A percentile compares a stretch with the other conserved stretches of the same genome.
phyloP scores from a whole-genome alignment of 2,888 invertebrate genomes.

The Microdon myrmicae region DNA sequence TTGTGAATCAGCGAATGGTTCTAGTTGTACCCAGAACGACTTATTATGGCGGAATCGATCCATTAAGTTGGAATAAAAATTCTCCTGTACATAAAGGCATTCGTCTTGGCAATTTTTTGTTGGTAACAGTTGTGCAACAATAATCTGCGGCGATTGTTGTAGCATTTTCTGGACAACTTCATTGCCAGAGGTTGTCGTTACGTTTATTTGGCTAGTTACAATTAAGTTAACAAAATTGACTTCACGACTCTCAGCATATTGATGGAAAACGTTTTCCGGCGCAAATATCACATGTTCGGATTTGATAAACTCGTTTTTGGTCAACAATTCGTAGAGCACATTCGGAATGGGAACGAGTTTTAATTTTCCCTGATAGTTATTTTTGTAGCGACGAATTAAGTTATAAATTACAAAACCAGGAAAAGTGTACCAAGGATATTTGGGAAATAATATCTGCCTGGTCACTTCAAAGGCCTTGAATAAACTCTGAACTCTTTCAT shows the following conservation, averaged over 20 bases:
- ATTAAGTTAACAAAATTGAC: slow-evolving; percentile 64
- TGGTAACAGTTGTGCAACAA: slow-evolving; percentile 62
- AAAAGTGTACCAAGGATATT: slow-evolving; percentile 62
- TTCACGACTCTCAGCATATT: slow-evolving; percentile 59
- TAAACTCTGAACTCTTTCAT: no score
- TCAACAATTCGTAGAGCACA: slow-evolving; percentile 62
- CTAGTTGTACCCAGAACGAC: slow-evolving; percentile 60
- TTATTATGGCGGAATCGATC: slow-evolving; percentile 59
- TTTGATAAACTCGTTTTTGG: slow-evolving; percentile 63
- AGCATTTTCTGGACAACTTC: slow-evolving; percentile 61
- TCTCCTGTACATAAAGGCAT: slow-evolving; percentile 65
- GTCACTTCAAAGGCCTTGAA: no score
- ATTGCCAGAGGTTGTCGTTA: slow-evolving; percentile 39
- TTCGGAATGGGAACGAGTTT: slow-evolving; percentile 64
- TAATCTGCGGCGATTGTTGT: slow-evolving; percentile 60
- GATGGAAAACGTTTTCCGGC: slow-evolving; percentile 59
- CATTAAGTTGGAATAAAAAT: slow-evolving; percentile 64
- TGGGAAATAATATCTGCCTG: no score
- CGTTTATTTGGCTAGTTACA: slow-evolving; percentile 43
- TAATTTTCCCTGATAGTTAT: slow-evolving; percentile 61
- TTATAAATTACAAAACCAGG: slow-evolving; percentile 62
- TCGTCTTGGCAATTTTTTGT: slow-evolving; percentile 58
- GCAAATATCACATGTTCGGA: slow-evolving; percentile 65
- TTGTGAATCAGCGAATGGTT: slow-evolving; percentile 59
- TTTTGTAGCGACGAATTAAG: slow-evolving; percentile 60